Percentiles rank a stretch among this genome's conserved stretches.
Evolutionary conservation across 1,140 invertebrate genomes (phyloP).

Genomic region (Ips typographus): DNA sequence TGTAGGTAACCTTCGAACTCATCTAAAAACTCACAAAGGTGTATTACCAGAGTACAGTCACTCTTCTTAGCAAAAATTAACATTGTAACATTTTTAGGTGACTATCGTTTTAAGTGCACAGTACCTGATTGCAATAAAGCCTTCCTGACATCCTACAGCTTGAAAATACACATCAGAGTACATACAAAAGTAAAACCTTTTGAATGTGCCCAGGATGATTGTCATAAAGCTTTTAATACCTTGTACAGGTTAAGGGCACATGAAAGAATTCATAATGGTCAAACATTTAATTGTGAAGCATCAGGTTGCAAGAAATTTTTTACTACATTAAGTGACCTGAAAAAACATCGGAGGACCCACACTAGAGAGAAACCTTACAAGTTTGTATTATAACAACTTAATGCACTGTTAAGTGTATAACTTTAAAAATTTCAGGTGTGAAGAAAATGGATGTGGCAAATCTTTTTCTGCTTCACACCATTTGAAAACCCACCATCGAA

Average conservation of each 20-base stretch:
- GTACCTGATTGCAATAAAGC: conserved; percentile 87
- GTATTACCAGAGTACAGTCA: conserved; percentile 21
- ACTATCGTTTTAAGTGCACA: conserved; percentile 91
- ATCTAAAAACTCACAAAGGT: conserved; percentile 97
- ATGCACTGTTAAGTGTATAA: not conserved
- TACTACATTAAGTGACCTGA: conserved; percentile 89
- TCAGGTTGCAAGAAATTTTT: conserved; percentile 88
- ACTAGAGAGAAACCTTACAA: conserved; percentile 91
- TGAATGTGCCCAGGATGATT: conserved; percentile 72
- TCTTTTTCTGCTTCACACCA: conserved; percentile 93
- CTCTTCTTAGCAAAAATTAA: not conserved
- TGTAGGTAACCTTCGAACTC: conserved; percentile 90
- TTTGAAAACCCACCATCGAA: conserved; percentile 80
- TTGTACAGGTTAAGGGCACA: conserved; percentile 90
- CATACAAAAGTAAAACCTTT: conserved; percentile 95
- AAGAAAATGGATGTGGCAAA: conserved; percentile 82
- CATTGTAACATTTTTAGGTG: conserved; percentile 64
- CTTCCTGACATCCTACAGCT: conserved; percentile 91
- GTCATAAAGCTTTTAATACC: conserved; percentile 93
- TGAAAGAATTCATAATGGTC: conserved; percentile 87
- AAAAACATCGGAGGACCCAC: conserved; percentile 90
- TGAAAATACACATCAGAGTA: conserved; percentile 92
- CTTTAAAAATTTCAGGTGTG: conserved; percentile 61
- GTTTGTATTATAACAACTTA: conserved; percentile 57
- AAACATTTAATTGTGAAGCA: conserved; percentile 91